Evolutionary conservation across 2,113 vertebrate species (phyloP).

Genomic region (Ahaetulla prasina): DNA sequence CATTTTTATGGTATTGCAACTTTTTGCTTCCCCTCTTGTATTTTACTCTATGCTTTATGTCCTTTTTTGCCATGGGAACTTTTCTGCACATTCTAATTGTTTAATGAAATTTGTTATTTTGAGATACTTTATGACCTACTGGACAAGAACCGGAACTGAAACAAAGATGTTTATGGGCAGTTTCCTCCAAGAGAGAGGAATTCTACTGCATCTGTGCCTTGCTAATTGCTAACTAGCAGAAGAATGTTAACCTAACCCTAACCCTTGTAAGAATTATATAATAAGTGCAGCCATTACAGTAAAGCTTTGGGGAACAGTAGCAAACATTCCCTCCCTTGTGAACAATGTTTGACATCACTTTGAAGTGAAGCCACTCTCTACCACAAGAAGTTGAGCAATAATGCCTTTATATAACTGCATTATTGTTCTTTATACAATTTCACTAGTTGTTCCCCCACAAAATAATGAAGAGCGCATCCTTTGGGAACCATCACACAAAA

Average conservation of each 20-base stretch:
- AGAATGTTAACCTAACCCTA: no score
- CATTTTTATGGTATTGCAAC: not conserved
- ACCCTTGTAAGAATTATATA: not conserved
- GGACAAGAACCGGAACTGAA: not conserved
- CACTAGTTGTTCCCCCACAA: not conserved
- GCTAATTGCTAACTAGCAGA: no score
- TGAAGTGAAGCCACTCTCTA: not conserved
- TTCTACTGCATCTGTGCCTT: not conserved
- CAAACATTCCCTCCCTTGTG: not conserved
- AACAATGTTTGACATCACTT: not conserved
- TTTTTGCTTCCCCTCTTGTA: not conserved
- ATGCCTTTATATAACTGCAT: not conserved
- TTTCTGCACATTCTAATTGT: not conserved
- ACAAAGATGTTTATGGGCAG: not conserved
- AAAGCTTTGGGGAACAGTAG: not conserved
- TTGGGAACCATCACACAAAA: not conserved
- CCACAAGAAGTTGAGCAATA: not conserved
- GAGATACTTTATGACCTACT: not conserved
- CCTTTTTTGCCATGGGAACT: not conserved
- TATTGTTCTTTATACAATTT: not conserved
- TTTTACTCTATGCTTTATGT: not conserved
- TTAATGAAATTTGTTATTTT: not conserved
- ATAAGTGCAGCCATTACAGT: not conserved
- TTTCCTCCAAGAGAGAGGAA: not conserved
- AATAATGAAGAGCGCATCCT: not conserved